These are phyloP conservation scores for Galerucella nymphaeae DNA, from an alignment of 2,888 invertebrate species.

Conservation along the genomic window DNA sequence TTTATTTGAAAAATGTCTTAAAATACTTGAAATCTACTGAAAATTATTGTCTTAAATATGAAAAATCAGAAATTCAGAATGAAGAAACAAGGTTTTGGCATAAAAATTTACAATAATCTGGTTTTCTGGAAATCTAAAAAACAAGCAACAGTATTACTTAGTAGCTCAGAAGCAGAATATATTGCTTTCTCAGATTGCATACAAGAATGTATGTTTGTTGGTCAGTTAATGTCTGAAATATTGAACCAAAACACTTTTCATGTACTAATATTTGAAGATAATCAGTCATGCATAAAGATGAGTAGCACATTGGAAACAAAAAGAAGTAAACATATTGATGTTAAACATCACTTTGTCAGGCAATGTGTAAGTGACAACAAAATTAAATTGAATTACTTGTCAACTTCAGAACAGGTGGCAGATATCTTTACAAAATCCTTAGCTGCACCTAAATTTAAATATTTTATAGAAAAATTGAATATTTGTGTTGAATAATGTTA, in stretches of 20 bases:
- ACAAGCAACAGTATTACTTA: constrained; percentile 41
- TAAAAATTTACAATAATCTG: constrained; percentile 41
- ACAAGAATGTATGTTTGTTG: too few species aligned
- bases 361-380: not conserved
- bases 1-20: too few species aligned
- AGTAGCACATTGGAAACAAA: constrained; percentile 6
- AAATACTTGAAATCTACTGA: too few species aligned
- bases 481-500: too few species aligned
- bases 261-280: constrained; percentile 4
- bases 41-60: too few species aligned
- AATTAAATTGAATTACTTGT: not conserved
- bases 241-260: too few species aligned
- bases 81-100: constrained; percentile 36
- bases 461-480: not conserved
- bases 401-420: constrained; percentile 1
- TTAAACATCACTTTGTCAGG: not conserved
- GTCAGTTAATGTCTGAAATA: too few species aligned
- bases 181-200: too few species aligned
- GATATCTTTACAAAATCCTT: too few species aligned
- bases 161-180: constrained; percentile 44
- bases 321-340: not conserved
- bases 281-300: constrained; percentile 11
- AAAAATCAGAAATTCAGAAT: too few species aligned
- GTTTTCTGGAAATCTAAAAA: constrained; percentile 44
- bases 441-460: not conserved